A percentile compares a stretch with the other conserved stretches of the same genome.
Evolutionary conservation across 1,140 invertebrate genomes (phyloP).

Genomic region (Lithobius niger): DNA sequence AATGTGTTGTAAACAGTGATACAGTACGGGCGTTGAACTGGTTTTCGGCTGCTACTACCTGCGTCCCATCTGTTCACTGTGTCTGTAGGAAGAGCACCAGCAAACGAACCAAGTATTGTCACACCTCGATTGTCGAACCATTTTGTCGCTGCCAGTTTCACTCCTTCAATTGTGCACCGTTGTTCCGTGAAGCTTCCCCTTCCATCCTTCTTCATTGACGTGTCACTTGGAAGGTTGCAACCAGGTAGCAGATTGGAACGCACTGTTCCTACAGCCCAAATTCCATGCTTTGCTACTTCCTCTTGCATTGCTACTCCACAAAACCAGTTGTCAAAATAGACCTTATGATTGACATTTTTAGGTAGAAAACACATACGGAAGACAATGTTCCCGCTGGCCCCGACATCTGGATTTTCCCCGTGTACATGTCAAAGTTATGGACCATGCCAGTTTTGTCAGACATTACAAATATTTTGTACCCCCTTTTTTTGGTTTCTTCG

Average conservation of each 20-base stretch:
- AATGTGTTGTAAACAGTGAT: conserved; percentile 34
- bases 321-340: conserved; percentile 23
- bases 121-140: not conserved
- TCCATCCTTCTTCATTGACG: not conserved
- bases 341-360: conserved; percentile 12
- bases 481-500: no score
- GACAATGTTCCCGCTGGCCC: conserved; percentile 16
- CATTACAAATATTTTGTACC: conserved; percentile 17
- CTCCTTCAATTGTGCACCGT: not conserved
- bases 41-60: no score
- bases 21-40: conserved; percentile 30
- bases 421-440: conserved; percentile 18
- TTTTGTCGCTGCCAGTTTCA: not conserved
- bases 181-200: not conserved
- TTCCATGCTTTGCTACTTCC: conserved; percentile 12
- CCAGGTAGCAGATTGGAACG: not conserved
- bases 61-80: not conserved
- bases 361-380: conserved; percentile 15
- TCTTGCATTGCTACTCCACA: conserved; percentile 13
- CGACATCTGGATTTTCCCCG: conserved; percentile 19
- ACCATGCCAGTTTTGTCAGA: conserved; percentile 14
- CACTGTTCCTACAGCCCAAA: conserved; percentile 16
- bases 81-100: not conserved
- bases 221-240: not conserved
- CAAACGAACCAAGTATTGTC: not conserved